These are phyloP conservation scores for Stenopsyche tienmushanensis DNA, from an alignment of 1,140 invertebrate species.

Conservation along the genomic window DNA sequence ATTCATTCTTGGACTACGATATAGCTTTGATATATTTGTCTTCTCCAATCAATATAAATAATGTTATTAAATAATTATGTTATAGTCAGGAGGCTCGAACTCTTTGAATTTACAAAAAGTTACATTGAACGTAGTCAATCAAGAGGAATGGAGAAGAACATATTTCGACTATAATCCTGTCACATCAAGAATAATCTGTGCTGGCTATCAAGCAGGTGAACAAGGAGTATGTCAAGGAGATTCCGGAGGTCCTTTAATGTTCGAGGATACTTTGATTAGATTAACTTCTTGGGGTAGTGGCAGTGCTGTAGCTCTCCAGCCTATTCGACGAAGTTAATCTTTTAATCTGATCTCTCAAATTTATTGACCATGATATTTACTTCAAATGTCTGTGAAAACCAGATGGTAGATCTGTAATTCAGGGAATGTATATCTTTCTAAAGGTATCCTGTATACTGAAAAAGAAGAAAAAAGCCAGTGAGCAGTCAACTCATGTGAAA, in stretches of 20 bases:
- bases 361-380: no score
- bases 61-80: background rate
- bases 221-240: conserved; percentile 28
- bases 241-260: conserved; percentile 28
- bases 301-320: conserved; percentile 60
- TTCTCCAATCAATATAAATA: background rate
- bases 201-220: conserved; percentile 42
- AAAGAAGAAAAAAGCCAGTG: no score
- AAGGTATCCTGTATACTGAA: no score
- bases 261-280: conserved; percentile 52
- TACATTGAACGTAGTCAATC: conserved; percentile 53
- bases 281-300: conserved; percentile 69
- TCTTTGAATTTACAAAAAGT: conserved; percentile 47
- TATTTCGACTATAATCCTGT: conserved; percentile 52
- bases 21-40: conserved; percentile 15
- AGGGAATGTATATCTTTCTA: no score
- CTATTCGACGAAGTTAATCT: no score
- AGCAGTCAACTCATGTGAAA: no score
- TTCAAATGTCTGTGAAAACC: no score
- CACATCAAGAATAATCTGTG: no score
- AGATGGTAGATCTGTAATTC: no score
- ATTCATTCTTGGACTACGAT: conserved; percentile 23
- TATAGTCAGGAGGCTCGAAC: conserved; percentile 44
- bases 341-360: no score
- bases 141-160: conserved; percentile 48